phyloP scores from a whole-genome alignment of 2,888 invertebrate genomes.

The Eupithecia exiguata region DNA sequence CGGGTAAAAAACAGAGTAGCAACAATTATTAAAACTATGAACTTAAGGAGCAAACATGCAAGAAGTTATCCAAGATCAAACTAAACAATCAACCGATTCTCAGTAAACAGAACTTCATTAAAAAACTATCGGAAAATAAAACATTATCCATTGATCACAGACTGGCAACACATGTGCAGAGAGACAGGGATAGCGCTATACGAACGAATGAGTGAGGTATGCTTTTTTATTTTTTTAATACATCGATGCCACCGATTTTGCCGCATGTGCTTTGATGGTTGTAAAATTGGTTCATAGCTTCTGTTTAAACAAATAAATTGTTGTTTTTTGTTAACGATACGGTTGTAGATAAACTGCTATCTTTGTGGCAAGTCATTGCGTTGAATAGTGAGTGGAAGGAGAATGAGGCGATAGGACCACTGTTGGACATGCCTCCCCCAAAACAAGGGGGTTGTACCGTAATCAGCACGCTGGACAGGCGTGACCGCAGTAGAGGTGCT shows the following conservation, averaged over 20 bases:
- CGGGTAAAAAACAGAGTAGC: too few species aligned
- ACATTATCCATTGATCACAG: conserved; percentile 73
- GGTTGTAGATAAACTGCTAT: neutral
- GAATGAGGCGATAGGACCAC: too few species aligned
- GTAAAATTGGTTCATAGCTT: conserved; percentile 56
- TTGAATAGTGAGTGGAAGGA: too few species aligned
- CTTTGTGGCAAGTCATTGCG: neutral
- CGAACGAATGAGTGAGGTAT: conserved; percentile 49
- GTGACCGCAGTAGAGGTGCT: too few species aligned
- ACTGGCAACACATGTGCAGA: conserved; percentile 70
- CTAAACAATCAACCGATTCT: conserved; percentile 38
- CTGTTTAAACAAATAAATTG: conserved; percentile 38
- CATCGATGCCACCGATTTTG: conserved; percentile 68
- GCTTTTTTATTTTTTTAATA: conserved; percentile 55
- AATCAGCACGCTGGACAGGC: too few species aligned
- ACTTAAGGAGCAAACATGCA: too few species aligned
- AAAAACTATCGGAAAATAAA: conserved; percentile 60
- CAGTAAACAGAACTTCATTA: conserved; percentile 44
- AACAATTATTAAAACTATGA: too few species aligned
- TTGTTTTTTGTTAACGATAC: conserved; percentile 10
- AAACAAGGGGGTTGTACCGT: too few species aligned
- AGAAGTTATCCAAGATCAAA: neutral
- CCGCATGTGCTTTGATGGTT: conserved; percentile 67
- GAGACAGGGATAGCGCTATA: conserved; percentile 56
- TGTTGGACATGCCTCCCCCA: too few species aligned